Percentiles rank a stretch among this genome's conserved stretches.
These are phyloP conservation scores for Tenebrio molitor DNA, from an alignment of 1,140 invertebrate genomes.

Conservation along the genomic window DNA sequence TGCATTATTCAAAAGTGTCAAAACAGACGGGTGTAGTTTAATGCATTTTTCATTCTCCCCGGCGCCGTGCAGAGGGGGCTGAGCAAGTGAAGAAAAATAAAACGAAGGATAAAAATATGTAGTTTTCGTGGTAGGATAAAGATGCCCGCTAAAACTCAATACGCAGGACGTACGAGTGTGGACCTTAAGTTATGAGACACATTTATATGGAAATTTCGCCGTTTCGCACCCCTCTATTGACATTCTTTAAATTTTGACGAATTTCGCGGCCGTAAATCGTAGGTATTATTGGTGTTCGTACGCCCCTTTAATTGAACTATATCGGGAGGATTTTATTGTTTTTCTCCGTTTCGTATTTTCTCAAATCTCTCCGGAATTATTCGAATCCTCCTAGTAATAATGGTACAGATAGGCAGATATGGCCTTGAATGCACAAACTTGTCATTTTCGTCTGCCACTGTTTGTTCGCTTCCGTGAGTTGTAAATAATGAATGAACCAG, in stretches of 20 bases:
- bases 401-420: conserved; percentile 25
- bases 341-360: conserved; percentile 5
- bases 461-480: conserved; percentile 39
- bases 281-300: neutral
- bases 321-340: conserved; percentile 28
- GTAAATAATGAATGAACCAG: conserved; percentile 48
- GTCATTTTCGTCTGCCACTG: conserved; percentile 26
- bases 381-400: conserved; percentile 28
- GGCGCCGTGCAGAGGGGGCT: neutral
- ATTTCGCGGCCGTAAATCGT: conserved; percentile 10
- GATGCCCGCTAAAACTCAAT: conserved; percentile 15
- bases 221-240: conserved; percentile 27
- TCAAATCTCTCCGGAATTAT: neutral
- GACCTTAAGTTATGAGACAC: conserved; percentile 36
- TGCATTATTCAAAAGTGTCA: conserved; percentile 46
- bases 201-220: conserved; percentile 42
- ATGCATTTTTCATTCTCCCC: conserved; percentile 44
- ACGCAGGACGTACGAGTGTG: conserved; percentile 16
- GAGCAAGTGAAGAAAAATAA: conserved; percentile 19
- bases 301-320: conserved; percentile 21
- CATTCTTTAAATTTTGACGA: conserved; percentile 40
- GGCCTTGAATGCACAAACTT: conserved; percentile 15
- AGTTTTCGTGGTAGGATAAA: conserved; percentile 1
- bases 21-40: conserved; percentile 39
- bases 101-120: conserved; percentile 21